Conservation (phyloP, 2,797 vertebrate species). For the Notoglanidium macrostoma region DNA sequence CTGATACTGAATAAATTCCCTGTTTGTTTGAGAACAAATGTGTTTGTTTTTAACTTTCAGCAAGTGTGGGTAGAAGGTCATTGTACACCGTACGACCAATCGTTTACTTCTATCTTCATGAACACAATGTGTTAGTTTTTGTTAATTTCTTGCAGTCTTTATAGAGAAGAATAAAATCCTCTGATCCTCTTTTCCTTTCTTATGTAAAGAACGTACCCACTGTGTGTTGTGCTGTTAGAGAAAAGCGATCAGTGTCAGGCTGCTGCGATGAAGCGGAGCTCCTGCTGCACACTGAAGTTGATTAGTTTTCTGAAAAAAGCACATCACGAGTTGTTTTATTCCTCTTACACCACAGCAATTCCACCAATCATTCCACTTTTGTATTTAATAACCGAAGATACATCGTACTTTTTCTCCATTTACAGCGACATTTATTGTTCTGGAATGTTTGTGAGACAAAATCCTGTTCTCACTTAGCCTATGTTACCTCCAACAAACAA, state of each 20-base stretch:
- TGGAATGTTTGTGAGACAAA: neutral
- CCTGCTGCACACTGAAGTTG: neutral
- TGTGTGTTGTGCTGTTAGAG: neutral
- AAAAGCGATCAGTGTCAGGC: neutral
- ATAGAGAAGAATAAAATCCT: neutral
- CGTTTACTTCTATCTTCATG: neutral
- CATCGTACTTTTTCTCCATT: neutral
- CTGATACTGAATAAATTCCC: conserved; percentile 30
- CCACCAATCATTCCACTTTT: neutral
- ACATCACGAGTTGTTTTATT: neutral
- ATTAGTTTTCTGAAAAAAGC: neutral
- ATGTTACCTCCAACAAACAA: too few species aligned
- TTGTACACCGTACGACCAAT: neutral
- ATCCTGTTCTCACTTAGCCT: too few species aligned
- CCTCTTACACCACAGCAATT: neutral
- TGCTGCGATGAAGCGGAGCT: neutral
- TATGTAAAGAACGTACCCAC: neutral
- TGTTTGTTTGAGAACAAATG: conserved; percentile 36
- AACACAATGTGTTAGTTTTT: neutral
- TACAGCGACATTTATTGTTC: neutral
- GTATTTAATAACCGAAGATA: neutral
- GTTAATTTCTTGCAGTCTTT: neutral
- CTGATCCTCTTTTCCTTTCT: neutral
- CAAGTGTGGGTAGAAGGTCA: conserved; percentile 36
- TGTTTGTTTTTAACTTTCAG: conserved; percentile 9